Evolutionary conservation across 1,140 invertebrate genomes (phyloP).

Genomic region (Nymphalis io): DNA sequence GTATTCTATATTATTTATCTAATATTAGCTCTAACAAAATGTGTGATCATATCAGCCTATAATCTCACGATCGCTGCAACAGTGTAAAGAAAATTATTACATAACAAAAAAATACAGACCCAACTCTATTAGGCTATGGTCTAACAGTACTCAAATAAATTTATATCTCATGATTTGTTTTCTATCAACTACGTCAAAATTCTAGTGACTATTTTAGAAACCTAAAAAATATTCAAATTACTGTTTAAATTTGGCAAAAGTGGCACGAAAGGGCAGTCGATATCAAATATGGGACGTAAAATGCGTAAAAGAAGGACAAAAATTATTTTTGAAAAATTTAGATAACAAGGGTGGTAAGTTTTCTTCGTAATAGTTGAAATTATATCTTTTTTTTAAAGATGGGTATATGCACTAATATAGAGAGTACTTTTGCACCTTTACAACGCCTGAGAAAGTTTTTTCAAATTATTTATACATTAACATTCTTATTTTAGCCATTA

Average conservation of each 20-base stretch:
- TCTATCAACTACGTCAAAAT: conserved; percentile 31
- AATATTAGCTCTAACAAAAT: too few species aligned
- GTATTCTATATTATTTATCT: too few species aligned
- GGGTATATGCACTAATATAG: too few species aligned
- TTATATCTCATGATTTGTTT: neutral
- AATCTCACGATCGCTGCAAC: too few species aligned
- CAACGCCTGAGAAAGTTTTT: too few species aligned
- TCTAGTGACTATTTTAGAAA: conserved; percentile 12
- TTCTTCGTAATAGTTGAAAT: neutral
- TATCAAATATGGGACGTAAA: conserved; percentile 74
- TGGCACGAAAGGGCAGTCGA: conserved; percentile 58
- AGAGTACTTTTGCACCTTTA: too few species aligned
- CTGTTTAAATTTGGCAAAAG: conserved; percentile 48
- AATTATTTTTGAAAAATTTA: conserved; percentile 61
- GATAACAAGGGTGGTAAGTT: conserved; percentile 65
- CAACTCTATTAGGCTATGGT: conserved; percentile 1
- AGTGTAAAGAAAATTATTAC: too few species aligned
- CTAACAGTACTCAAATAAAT: neutral
- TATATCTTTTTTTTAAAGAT: neutral
- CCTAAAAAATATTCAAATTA: conserved; percentile 23
- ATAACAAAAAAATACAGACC: neutral
- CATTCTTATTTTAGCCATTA: conserved; percentile 55
- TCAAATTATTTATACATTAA: too few species aligned
- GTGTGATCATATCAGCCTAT: too few species aligned
- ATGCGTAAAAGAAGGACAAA: conserved; percentile 70